phyloP scores from a whole-genome alignment of 2,797 vertebrate species.

The Spheniscus humboldti region DNA sequence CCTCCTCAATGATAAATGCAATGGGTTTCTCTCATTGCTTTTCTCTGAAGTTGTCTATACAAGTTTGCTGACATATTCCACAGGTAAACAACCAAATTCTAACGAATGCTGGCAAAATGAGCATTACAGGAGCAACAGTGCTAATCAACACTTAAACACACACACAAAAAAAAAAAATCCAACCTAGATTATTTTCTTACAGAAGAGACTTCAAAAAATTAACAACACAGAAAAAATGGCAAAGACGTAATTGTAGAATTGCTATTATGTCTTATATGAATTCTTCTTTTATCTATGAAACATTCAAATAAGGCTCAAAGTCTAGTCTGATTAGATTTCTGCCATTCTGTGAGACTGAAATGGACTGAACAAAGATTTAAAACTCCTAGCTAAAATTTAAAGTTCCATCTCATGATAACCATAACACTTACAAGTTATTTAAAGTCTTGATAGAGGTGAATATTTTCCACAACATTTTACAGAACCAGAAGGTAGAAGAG shows the following conservation, averaged over 20 bases:
- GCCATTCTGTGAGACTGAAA: neutral
- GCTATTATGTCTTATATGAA: neutral
- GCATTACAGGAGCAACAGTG: neutral
- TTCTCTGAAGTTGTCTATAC: neutral
- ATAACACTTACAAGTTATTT: neutral
- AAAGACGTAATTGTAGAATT: neutral
- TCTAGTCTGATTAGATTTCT: neutral
- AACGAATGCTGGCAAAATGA: neutral
- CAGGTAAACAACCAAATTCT: neutral
- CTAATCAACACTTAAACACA: neutral
- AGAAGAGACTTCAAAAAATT: neutral
- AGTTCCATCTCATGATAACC: neutral
- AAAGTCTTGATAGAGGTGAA: neutral
- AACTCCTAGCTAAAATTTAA: neutral
- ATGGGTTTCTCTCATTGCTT: neutral
- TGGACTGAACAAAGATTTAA: neutral
- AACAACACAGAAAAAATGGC: neutral
- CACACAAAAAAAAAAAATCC: neutral
- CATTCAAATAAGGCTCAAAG: neutral
- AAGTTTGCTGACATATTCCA: neutral
- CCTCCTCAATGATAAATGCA: neutral
- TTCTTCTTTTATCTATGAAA: neutral
- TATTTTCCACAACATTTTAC: neutral
- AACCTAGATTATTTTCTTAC: neutral
- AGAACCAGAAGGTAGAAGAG: neutral